Percentiles rank a stretch among this genome's conserved stretches.
phyloP scores from a whole-genome alignment of 2,888 invertebrate genomes.

The Furcula furcula region DNA sequence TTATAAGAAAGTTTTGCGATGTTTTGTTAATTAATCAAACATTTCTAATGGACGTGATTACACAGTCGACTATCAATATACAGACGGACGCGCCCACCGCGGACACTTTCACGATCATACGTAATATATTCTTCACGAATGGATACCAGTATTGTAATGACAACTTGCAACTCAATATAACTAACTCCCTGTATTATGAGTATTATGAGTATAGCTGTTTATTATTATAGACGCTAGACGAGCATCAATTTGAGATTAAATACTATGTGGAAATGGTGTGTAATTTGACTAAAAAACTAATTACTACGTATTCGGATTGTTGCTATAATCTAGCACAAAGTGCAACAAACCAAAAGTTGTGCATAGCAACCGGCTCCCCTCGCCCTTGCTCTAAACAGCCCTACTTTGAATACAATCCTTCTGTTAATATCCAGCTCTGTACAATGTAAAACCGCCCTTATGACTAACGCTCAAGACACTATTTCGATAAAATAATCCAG shows the following conservation, averaged over 20 bases:
- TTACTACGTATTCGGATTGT: background rate
- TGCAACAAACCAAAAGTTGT: slow-evolving; percentile 33
- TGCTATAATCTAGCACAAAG: slow-evolving; percentile 14
- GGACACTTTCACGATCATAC: background rate
- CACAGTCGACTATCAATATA: background rate
- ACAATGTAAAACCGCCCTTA: slow-evolving; percentile 20
- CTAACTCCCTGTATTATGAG: too few relatives aligned
- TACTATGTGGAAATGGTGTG: too few relatives aligned
- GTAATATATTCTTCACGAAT: too few relatives aligned
- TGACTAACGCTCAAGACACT: fast-evolving
- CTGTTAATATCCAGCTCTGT: slow-evolving; percentile 3
- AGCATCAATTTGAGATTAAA: too few relatives aligned
- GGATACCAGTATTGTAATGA: too few relatives aligned
- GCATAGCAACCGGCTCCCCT: slow-evolving; percentile 58
- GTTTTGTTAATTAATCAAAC: background rate
- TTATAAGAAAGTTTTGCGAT: background rate
- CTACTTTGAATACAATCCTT: slow-evolving; percentile 31
- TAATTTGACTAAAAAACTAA: too few relatives aligned
- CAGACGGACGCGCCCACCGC: background rate
- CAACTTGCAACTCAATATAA: too few relatives aligned
- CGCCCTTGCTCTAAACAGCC: slow-evolving; percentile 34
- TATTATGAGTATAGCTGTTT: too few relatives aligned
- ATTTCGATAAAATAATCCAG: slow-evolving; percentile 2
- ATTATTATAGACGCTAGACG: too few relatives aligned
- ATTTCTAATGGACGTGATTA: background rate